Percentiles rank a stretch among this genome's conserved stretches.
Conservation (phyloP, 2,888 invertebrate species). For the Opisthograptis luteolata region DNA sequence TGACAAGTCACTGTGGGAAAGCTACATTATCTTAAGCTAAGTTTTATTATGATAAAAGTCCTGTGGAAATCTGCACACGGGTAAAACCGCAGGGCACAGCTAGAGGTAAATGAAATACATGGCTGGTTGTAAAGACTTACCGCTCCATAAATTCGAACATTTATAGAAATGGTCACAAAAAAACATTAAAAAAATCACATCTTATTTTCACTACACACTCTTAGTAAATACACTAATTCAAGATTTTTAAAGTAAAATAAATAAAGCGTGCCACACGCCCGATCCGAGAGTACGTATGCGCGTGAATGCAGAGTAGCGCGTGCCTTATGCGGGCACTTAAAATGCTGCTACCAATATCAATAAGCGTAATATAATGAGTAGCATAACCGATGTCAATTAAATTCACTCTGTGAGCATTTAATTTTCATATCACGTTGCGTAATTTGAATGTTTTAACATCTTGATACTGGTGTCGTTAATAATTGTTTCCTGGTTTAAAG, state of each 20-base stretch:
- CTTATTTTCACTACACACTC: constrained; percentile 7
- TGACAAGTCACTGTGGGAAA: too few relatives aligned
- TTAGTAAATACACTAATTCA: neutral
- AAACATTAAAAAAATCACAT: constrained; percentile 14
- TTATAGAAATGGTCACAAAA: neutral
- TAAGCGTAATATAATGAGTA: neutral
- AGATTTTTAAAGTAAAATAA: constrained; percentile 6
- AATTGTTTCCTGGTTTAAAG: constrained; percentile 21
- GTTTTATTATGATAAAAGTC: too few relatives aligned
- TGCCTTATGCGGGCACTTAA: constrained; percentile 33
- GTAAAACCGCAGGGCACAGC: too few relatives aligned
- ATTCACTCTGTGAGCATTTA: neutral
- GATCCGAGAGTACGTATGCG: constrained; percentile 21
- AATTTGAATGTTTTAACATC: constrained; percentile 13
- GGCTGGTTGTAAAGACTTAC: constrained; percentile 1
- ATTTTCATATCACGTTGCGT: constrained; percentile 9
- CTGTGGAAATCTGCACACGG: too few relatives aligned
- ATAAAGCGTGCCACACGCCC: constrained; percentile 25
- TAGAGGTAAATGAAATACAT: too few relatives aligned
- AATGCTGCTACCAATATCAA: constrained; percentile 23
- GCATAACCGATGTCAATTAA: constrained; percentile 18
- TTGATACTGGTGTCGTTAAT: constrained; percentile 9
- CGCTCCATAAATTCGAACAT: constrained; percentile 21
- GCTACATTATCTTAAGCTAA: neutral
- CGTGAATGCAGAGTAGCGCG: constrained; percentile 33